These are phyloP conservation scores for Furcifer pardalis DNA, from an alignment of 2,797 vertebrate species.

Conservation along the genomic window DNA sequence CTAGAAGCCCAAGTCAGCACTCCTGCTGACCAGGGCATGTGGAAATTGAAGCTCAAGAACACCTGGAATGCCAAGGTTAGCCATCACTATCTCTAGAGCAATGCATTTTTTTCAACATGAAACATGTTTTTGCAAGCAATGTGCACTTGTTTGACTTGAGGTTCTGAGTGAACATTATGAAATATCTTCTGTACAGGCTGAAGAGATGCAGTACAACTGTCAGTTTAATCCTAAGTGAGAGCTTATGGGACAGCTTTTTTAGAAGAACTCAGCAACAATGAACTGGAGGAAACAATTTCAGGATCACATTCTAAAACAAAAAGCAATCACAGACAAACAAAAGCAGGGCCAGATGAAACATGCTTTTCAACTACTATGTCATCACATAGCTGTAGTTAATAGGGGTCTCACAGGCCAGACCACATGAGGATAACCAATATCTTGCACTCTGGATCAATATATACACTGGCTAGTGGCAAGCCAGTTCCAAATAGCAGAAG, in stretches of 20 bases:
- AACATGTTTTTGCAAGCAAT: background rate
- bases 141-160: background rate
- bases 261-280: background rate
- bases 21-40: no score
- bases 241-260: background rate
- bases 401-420: no score
- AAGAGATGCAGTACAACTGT: background rate
- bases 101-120: background rate
- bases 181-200: background rate
- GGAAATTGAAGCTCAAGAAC: no score
- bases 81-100: background rate
- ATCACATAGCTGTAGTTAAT: background rate
- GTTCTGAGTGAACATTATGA: background rate
- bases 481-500: background rate
- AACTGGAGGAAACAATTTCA: background rate
- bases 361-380: background rate
- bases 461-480: background rate
- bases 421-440: background rate
- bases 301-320: background rate
- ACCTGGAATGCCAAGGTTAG: no score
- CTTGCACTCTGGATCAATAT: background rate
- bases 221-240: background rate
- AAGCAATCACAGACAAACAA: background rate
- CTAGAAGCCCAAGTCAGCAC: no score
- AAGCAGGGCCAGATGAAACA: background rate